Evolutionary conservation across 1,140 invertebrate species (phyloP).

Genomic region (Temnothorax curvispinosus): DNA sequence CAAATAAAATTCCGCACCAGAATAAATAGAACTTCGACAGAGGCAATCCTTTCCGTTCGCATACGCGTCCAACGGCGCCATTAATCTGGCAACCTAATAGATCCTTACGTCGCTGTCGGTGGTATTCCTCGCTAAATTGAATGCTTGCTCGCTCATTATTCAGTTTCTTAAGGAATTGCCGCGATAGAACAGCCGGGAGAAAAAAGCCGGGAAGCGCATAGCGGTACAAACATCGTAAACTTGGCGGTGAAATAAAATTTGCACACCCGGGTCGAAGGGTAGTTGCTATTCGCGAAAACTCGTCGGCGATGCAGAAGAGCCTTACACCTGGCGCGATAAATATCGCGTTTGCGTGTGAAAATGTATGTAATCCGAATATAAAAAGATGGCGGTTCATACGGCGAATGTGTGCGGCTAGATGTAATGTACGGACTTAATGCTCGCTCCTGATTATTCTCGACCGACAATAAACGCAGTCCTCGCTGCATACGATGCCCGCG

Average conservation of each 20-base stretch:
- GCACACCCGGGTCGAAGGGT: too few species aligned
- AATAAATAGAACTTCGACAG: constrained; percentile 48
- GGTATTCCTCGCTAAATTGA: constrained; percentile 45
- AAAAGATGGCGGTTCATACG: neutral
- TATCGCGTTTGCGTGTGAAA: neutral
- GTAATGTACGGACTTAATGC: neutral
- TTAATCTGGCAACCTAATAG: constrained; percentile 1
- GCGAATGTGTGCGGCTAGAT: neutral
- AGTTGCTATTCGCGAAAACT: neutral
- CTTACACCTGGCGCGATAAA: neutral
- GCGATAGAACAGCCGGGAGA: neutral
- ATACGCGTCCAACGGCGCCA: neutral
- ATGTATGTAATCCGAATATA: neutral
- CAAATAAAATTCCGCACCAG: constrained; percentile 39
- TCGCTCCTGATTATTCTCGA: neutral
- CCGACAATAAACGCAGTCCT: neutral
- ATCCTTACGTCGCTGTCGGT: neutral
- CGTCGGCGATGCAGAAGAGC: neutral
- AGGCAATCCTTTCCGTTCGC: neutral
- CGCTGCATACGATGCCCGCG: neutral
- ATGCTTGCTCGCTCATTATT: constrained; percentile 42
- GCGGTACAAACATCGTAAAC: neutral
- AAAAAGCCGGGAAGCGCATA: neutral
- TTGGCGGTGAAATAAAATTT: constrained; percentile 7
- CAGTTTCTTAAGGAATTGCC: constrained; percentile 7